A percentile compares a stretch with the other conserved stretches of the same genome.
Evolutionary conservation across 2,113 vertebrate species (phyloP).

Genomic region (Xenus cinereus): DNA sequence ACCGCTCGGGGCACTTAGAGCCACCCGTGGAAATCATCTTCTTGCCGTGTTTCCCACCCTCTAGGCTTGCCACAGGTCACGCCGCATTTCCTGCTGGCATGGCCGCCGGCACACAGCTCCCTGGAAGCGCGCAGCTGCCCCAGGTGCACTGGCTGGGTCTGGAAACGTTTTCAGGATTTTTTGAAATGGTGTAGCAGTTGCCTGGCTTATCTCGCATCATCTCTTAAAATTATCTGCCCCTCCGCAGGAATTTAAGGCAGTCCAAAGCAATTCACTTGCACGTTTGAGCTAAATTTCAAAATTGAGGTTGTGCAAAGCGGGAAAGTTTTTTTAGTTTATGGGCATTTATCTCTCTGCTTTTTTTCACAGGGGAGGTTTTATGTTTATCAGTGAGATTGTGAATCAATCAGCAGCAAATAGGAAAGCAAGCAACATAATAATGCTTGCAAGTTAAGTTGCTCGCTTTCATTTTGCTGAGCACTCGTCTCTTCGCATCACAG

Average conservation of each 20-base stretch:
- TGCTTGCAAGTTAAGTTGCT: background rate
- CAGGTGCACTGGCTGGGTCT: background rate
- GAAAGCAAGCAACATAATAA: background rate
- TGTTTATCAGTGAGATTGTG: background rate
- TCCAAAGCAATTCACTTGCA: background rate
- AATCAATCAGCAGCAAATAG: background rate
- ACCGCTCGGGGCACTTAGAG: background rate
- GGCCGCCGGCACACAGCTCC: background rate
- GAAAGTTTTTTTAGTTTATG: background rate
- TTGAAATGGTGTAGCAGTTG: background rate
- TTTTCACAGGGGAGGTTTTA: background rate
- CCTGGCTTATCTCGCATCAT: background rate
- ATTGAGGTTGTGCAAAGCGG: background rate
- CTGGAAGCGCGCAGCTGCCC: background rate
- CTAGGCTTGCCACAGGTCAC: background rate
- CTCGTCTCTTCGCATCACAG: background rate
- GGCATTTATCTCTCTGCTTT: background rate
- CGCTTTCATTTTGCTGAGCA: background rate
- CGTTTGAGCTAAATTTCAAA: background rate
- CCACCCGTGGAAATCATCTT: background rate
- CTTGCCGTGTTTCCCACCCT: background rate
- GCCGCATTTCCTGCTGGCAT: constrained; percentile 24
- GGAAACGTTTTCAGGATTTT: constrained; percentile 11
- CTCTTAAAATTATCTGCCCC: background rate
- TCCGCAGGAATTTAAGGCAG: background rate